phyloP scores from a whole-genome alignment of 1,140 invertebrate species.

The Epicauta chinensis region DNA sequence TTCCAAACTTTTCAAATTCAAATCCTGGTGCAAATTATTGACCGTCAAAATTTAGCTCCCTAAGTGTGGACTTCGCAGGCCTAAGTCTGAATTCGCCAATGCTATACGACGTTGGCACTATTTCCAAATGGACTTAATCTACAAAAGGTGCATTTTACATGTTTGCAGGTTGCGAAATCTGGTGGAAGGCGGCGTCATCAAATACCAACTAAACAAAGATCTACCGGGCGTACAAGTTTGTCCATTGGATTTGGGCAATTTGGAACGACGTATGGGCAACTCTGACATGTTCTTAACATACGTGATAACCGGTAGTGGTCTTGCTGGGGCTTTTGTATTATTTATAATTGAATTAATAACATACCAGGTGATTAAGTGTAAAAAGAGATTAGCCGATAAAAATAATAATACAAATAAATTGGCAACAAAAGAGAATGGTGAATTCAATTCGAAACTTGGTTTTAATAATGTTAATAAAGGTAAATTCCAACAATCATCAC shows the following conservation, averaged over 20 bases:
- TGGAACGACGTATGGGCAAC: conserved; percentile 67
- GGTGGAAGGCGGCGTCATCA: conserved; percentile 66
- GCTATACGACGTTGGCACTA: no score
- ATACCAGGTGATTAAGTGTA: conserved; percentile 2
- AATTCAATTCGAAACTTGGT: no score
- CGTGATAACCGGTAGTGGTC: conserved; percentile 57
- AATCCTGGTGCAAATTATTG: no score
- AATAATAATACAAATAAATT: no score
- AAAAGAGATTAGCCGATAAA: conserved; percentile 5
- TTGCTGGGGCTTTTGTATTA: conserved; percentile 51
- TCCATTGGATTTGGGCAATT: conserved; percentile 70
- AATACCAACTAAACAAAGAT: conserved; percentile 52
- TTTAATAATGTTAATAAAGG: no score
- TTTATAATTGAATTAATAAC: conserved; percentile 56
- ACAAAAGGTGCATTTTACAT: neutral
- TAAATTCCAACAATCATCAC: no score
- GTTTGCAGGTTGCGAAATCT: conserved; percentile 55
- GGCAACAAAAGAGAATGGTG: no score
- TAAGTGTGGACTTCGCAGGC: no score
- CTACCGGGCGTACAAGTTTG: conserved; percentile 69
- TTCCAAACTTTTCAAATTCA: no score
- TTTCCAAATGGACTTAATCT: no score
- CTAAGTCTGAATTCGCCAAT: no score
- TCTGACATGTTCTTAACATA: conserved; percentile 66
- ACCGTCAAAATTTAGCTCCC: no score